Percentiles rank a stretch among this genome's conserved stretches.
These are phyloP conservation scores for Orchestia grillus DNA, from an alignment of 1,140 invertebrate species.

Conservation along the genomic window DNA sequence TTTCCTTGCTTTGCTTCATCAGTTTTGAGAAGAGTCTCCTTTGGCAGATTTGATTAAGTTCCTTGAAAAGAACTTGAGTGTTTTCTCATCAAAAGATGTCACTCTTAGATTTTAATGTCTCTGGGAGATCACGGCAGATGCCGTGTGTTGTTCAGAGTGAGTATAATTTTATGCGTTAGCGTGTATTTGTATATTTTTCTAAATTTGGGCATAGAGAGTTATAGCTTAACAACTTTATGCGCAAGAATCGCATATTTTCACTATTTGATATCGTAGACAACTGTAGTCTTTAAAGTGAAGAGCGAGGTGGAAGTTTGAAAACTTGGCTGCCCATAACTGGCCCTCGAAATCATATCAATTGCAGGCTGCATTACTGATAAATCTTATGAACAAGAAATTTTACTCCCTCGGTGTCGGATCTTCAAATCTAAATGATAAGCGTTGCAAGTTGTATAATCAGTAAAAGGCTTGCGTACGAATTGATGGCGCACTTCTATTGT, in stretches of 20 bases:
- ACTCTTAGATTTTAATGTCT: background rate
- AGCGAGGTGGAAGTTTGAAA: background rate
- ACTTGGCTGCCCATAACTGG: background rate
- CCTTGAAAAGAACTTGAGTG: slow-evolving; percentile 13
- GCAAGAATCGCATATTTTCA: background rate
- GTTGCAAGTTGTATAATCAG: no score
- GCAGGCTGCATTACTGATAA: background rate
- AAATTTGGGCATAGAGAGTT: background rate
- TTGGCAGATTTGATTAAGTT: slow-evolving; percentile 52
- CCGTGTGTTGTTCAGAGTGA: background rate
- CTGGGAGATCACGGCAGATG: background rate
- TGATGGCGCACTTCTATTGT: no score
- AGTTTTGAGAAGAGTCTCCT: slow-evolving; percentile 29
- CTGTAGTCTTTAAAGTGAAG: background rate
- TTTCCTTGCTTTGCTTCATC: slow-evolving; percentile 52
- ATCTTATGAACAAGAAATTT: no score
- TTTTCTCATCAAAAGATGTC: slow-evolving; percentile 42
- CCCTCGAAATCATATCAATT: background rate
- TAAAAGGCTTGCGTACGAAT: no score
- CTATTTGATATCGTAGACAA: background rate
- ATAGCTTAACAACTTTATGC: background rate
- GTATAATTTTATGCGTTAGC: background rate
- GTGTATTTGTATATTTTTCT: background rate
- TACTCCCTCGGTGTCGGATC: no score
- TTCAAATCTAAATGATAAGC: no score